Evolutionary conservation across 30 jellyfish, hydroid and myxozoan genomes (phyloP).

Genomic region (Catostylus mosaicus): DNA sequence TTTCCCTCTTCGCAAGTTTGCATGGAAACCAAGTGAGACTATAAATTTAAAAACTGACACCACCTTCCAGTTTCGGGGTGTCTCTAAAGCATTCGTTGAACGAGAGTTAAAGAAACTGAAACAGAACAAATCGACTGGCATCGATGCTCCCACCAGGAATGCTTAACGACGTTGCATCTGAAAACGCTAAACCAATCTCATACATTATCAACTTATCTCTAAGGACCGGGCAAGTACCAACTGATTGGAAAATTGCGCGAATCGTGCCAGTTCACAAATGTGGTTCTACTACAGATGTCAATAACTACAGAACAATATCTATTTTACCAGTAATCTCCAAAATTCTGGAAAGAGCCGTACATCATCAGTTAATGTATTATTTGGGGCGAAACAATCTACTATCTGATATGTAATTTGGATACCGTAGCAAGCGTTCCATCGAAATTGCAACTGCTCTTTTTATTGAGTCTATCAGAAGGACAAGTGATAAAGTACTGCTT

Average conservation of each 20-base stretch:
- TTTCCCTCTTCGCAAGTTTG: slow-evolving; percentile 19
- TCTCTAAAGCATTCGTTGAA: slow-evolving; percentile 45
- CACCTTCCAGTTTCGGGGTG: slow-evolving; percentile 46
- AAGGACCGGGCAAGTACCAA: slow-evolving; percentile 55
- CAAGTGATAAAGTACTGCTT: background rate
- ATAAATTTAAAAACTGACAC: slow-evolving; percentile 27
- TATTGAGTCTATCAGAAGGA: background rate
- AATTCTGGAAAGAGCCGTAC: too few species aligned
- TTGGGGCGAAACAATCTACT: background rate
- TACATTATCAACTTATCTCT: slow-evolving; percentile 52
- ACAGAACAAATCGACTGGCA: slow-evolving; percentile 65
- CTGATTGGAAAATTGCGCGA: slow-evolving; percentile 56
- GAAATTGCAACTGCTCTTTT: background rate
- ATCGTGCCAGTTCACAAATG: slow-evolving; percentile 34
- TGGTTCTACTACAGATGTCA: slow-evolving; percentile 40
- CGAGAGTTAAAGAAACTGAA: slow-evolving; percentile 40
- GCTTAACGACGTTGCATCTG: slow-evolving; percentile 60
- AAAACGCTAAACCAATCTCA: too few species aligned
- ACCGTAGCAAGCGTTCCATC: background rate
- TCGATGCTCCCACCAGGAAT: slow-evolving; percentile 53
- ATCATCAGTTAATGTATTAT: background rate
- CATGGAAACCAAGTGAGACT: slow-evolving; percentile 38
- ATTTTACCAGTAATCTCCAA: background rate
- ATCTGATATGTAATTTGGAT: background rate
- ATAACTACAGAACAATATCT: slow-evolving; percentile 1